Percentiles rank a stretch among this genome's conserved stretches.
phyloP scores from a whole-genome alignment of 1,140 invertebrate species.

The Pemphigus obesinymphae region DNA sequence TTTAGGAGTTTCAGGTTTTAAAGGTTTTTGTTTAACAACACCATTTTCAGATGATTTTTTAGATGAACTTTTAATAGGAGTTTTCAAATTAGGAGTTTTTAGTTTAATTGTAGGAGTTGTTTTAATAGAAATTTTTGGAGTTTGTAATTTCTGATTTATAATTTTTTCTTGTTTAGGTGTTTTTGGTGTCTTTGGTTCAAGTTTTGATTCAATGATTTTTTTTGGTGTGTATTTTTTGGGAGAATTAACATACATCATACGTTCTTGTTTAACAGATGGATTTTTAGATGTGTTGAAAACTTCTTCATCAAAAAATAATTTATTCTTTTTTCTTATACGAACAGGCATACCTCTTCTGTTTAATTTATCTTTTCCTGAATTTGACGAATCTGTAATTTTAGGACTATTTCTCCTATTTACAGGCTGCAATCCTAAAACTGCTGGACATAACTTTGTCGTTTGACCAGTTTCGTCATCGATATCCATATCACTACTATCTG shows the following conservation, averaged over 20 bases:
- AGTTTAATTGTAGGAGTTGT: slow-evolving; percentile 45
- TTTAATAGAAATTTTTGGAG: slow-evolving; percentile 37
- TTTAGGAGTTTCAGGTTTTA: slow-evolving; percentile 43
- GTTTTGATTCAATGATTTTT: slow-evolving; percentile 44
- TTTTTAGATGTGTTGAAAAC: slow-evolving; percentile 67
- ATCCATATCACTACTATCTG: slow-evolving; percentile 39
- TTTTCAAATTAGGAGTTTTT: slow-evolving; percentile 48
- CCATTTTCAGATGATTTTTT: slow-evolving; percentile 27
- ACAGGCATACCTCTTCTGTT: slow-evolving; percentile 83
- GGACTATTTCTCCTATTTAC: slow-evolving; percentile 28
- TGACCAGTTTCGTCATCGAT: not conserved
- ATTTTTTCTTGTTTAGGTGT: slow-evolving; percentile 40
- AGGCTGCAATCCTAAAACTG: slow-evolving; percentile 16
- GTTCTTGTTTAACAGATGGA: slow-evolving; percentile 32
- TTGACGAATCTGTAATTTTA: not conserved
- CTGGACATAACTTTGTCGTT: slow-evolving; percentile 12
- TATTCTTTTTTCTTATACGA: slow-evolving; percentile 83
- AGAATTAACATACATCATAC: slow-evolving; percentile 28
- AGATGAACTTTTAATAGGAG: slow-evolving; percentile 51
- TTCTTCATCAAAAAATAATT: slow-evolving; percentile 86
- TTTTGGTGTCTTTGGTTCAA: slow-evolving; percentile 42
- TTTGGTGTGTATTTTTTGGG: slow-evolving; percentile 40
- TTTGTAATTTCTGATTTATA: slow-evolving; percentile 40
- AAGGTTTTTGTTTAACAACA: not conserved
- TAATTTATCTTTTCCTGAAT: slow-evolving; percentile 49